Evolutionary conservation across 1,140 invertebrate species (phyloP).

Genomic region (Macrotrachela quadricornifera): DNA sequence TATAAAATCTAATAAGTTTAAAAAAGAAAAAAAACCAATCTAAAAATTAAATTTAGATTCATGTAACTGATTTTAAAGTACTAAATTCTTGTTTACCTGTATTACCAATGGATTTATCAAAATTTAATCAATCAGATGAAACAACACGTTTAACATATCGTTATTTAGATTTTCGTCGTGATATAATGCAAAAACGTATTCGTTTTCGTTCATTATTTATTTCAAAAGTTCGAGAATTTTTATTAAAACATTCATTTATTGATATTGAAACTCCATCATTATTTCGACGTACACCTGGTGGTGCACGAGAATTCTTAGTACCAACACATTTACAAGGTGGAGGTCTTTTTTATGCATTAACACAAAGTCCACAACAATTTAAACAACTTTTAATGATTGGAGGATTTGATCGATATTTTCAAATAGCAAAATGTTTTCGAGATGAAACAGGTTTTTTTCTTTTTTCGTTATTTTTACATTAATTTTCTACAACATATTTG

Average conservation of each 20-base stretch:
- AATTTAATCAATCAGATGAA: slow-evolving; percentile 45
- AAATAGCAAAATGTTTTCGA: slow-evolving; percentile 86
- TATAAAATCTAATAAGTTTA: too few relatives aligned
- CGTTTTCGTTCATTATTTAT: slow-evolving; percentile 49
- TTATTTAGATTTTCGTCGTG: slow-evolving; percentile 51
- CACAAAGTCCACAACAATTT: slow-evolving; percentile 87
- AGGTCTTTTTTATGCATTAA: slow-evolving; percentile 65
- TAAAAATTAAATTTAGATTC: too few relatives aligned
- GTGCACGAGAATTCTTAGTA: slow-evolving; percentile 84
- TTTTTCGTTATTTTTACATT: too few relatives aligned
- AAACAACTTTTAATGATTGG: slow-evolving; percentile 96
- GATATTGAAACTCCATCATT: slow-evolving; percentile 85
- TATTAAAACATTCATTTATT: slow-evolving; percentile 41
- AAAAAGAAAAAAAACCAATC: too few relatives aligned
- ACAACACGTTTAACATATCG: slow-evolving; percentile 56
- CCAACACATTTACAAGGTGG: slow-evolving; percentile 48
- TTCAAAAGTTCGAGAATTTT: slow-evolving; percentile 4
- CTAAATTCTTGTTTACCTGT: too few relatives aligned
- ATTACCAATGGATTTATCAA: too few relatives aligned
- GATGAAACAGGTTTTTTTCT: too few relatives aligned
- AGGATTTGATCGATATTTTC: slow-evolving; percentile 58
- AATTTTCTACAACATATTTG: too few relatives aligned
- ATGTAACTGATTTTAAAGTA: too few relatives aligned
- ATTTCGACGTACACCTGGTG: slow-evolving; percentile 69
- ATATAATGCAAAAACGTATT: slow-evolving; percentile 59